These are phyloP conservation scores for Seriola aureovittata DNA, from an alignment of 2,113 vertebrate species.

Conservation along the genomic window DNA sequence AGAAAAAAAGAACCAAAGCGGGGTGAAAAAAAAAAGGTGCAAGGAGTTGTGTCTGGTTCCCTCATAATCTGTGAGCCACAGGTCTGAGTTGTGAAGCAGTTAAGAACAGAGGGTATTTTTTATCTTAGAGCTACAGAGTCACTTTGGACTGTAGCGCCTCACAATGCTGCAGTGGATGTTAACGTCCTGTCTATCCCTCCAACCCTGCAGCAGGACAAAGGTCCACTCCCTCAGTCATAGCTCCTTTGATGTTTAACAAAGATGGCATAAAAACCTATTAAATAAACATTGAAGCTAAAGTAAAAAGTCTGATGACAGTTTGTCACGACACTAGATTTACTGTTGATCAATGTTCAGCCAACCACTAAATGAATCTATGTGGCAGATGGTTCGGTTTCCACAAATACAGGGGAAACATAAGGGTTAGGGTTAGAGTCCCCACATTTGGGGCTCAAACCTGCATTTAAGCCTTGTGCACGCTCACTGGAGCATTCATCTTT, in stretches of 20 bases:
- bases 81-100: constrained; percentile 7
- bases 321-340: neutral
- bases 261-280: neutral
- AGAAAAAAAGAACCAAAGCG: neutral
- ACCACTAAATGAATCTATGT: constrained; percentile 1
- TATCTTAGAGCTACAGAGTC: constrained; percentile 30
- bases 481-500: constrained; percentile 74
- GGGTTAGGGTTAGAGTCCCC: constrained; percentile 8
- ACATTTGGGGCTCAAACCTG: constrained; percentile 53
- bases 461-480: constrained; percentile 58
- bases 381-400: constrained; percentile 50
- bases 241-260: neutral
- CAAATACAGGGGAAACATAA: constrained; percentile 46
- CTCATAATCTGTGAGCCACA: neutral
- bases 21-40: too few relatives aligned
- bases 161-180: constrained; percentile 15
- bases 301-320: neutral
- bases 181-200: neutral
- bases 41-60: neutral
- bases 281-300: neutral
- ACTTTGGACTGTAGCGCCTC: neutral
- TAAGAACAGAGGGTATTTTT: constrained; percentile 15
- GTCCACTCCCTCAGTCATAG: constrained; percentile 8
- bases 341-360: constrained; percentile 2
- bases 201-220: constrained; percentile 29